Evolutionary conservation across 2,113 vertebrate genomes (phyloP), one percentile per base, ranked within the genome.

Genomic region (Todiramphus saurophagus): DNA sequence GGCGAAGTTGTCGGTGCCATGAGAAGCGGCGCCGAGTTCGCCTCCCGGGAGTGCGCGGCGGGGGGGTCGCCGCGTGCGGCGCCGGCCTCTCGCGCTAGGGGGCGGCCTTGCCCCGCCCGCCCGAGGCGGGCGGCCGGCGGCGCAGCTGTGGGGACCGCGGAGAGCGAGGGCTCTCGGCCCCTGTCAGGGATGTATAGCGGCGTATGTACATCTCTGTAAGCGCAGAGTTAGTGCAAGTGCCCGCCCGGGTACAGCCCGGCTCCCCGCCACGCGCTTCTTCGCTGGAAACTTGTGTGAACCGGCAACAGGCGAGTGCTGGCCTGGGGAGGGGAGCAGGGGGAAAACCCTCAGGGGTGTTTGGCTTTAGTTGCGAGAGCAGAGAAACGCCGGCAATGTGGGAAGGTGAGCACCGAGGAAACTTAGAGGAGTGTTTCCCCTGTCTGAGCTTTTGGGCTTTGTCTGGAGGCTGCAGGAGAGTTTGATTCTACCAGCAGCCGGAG

Each of bases 131-230:
- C 46, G 1, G 35, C 60, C 11, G 44, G 59, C 46, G 37, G 72
- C 31, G 10, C 31, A 16, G 63, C 28, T 15, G 41, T 17, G 73
- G 58, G 27, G 35, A 19, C 8, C 5, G 64, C 16, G 16, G 0
- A 1, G 33, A 11, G 70, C 30, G 17, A 30, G 20, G n/a, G 9
- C 24, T 3, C 4, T 3, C 7, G 25, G 12, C 5, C 8, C 0
- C 1, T 1, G 7, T 1, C 2, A 27, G 46, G 68, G 53, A 1
- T 3, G 0, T 1, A 0, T 0, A 3, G 64, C n/a, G 5, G 0
- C 11, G 17, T 5, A 28, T 28, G 28, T 28, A 16, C 25, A 28
- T 9, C 25, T 28, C 27, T 9, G 25, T 16, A 7, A 8, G 48
- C 10, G 1, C 8, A 1, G 9, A 0, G 2, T 3, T 2, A 1